Base-by-base conservation (phyloP, 2,797 vertebrate species). In the Meda fulgida region DNA sequence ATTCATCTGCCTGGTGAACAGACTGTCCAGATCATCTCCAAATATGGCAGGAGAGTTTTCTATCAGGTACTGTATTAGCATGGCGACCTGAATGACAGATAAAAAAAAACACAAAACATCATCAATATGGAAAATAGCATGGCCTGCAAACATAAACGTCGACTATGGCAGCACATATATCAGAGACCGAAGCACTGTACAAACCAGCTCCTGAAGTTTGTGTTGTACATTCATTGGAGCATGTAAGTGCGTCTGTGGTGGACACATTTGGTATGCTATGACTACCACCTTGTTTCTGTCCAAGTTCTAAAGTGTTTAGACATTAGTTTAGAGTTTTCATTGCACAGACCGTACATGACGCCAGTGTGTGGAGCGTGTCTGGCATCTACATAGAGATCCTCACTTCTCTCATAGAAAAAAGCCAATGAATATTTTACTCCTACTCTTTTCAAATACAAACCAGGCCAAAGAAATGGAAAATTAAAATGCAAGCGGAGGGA, bases 1-100 rank as follows among this genome's bases (percentile, higher is more conserved):
- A 88, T 72, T 78, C 48, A 46, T 79, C 75, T 83, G 83, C 11
- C 66, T 66, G 40, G 88, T 90, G 72, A 95, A 95, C 73, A 94
- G 89, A 2, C 90, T 91, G 77, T 90, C 89, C 66, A 93, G 88
- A 81, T 95, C 95, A 71, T 92, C 90, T 51, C 94, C 95, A 90
- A 96, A 96, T 83, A 96, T 93, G 71, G 93, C 89, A 23, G 90
- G 86, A 0, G 94, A 91, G 89, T 94, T 95, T 91, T 96, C 95
- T 88, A 96, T 96, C 78, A 96, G 89, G 84, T 94, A 94, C 79
- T 94, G 94, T 38, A 95, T 92, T 78, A 96, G 89, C 81, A 89
- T 88, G 55, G 95, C 95, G 80, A 96, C 95, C 96, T 96, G 70
- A 63, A 70, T 10, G 53, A 78, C 34, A 85, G 1, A 10, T 31